Evolutionary conservation across 2,888 invertebrate species (phyloP).

Genomic region (Trimorus sp.): DNA sequence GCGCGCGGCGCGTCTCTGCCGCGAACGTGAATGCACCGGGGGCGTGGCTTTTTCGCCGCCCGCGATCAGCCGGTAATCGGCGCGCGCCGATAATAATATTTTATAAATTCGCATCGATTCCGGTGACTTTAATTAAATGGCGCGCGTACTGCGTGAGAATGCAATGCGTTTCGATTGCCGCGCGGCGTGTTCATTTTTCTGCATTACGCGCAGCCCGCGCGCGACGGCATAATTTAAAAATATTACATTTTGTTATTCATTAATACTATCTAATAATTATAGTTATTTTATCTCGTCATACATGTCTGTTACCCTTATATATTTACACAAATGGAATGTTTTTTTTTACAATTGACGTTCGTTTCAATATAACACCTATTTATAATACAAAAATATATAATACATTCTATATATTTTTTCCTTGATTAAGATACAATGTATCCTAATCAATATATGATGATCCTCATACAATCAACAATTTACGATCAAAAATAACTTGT

Average conservation of each 20-base stretch:
- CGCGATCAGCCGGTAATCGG: conserved; percentile 11
- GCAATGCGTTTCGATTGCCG: conserved; percentile 48
- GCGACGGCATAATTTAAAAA: conserved; percentile 49
- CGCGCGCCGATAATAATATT: conserved; percentile 28
- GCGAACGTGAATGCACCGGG: too few species aligned
- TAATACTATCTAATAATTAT: conserved; percentile 41
- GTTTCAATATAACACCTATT: conserved; percentile 34
- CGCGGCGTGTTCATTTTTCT: conserved; percentile 48
- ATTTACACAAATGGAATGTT: conserved; percentile 57
- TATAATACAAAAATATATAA: conserved; percentile 57
- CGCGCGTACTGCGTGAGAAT: conserved; percentile 39
- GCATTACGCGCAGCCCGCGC: conserved; percentile 24
- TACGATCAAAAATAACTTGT: not conserved
- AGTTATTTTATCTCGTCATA: conserved; percentile 26
- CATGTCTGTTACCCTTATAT: conserved; percentile 47
- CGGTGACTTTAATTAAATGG: conserved; percentile 56
- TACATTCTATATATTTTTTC: conserved; percentile 31
- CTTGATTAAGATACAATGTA: too few species aligned
- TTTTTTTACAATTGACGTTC: conserved; percentile 36
- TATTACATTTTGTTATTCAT: conserved; percentile 61
- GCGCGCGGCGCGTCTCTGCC: conserved; percentile 1
- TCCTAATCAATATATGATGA: conserved; percentile 15
- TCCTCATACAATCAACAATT: not conserved
- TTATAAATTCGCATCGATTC: conserved; percentile 47
- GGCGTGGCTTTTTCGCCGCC: not conserved